A percentile compares a stretch with the other conserved stretches of the same genome.
phyloP scores from a whole-genome alignment of 2,113 vertebrate species.

The Sceloporus tristichus region DNA sequence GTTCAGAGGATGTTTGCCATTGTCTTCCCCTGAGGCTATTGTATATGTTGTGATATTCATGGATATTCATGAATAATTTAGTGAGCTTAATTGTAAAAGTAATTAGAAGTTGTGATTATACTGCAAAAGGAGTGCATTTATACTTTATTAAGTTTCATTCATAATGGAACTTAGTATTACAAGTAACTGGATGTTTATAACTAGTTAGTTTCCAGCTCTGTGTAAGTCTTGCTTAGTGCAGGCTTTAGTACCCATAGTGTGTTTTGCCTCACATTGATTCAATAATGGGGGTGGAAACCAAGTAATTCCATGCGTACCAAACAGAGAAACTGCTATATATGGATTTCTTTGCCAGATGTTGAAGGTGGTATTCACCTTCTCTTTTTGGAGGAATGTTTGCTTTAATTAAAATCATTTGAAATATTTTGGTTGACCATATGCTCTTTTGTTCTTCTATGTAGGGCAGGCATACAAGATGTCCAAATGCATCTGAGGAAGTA shows the following conservation, averaged over 20 bases:
- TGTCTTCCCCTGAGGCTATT: too few species aligned
- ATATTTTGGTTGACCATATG: not conserved
- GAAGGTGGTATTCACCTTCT: not conserved
- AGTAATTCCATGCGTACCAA: not conserved
- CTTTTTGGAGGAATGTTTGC: not conserved
- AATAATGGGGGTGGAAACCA: not conserved
- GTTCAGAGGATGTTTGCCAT: too few species aligned
- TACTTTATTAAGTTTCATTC: not conserved
- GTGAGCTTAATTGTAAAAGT: not conserved
- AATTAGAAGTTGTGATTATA: not conserved
- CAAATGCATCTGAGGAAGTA: not conserved
- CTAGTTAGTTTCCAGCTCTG: not conserved
- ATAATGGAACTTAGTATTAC: not conserved
- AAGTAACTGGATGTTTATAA: not conserved
- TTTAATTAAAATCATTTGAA: conserved; percentile 4
- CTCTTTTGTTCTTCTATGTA: not conserved
- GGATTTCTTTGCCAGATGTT: not conserved
- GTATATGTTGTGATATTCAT: too few species aligned
- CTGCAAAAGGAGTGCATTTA: not conserved
- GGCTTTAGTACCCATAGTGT: not conserved
- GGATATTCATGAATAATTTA: too few species aligned
- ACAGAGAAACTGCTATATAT: not conserved
- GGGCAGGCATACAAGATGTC: too few species aligned
- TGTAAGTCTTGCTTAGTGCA: not conserved
- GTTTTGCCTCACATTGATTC: not conserved